Percentiles rank a stretch among this genome's conserved stretches.
These are phyloP conservation scores for Chrysocyon brachyurus DNA, from an alignment of 2,797 vertebrate species.

Conservation along the genomic window DNA sequence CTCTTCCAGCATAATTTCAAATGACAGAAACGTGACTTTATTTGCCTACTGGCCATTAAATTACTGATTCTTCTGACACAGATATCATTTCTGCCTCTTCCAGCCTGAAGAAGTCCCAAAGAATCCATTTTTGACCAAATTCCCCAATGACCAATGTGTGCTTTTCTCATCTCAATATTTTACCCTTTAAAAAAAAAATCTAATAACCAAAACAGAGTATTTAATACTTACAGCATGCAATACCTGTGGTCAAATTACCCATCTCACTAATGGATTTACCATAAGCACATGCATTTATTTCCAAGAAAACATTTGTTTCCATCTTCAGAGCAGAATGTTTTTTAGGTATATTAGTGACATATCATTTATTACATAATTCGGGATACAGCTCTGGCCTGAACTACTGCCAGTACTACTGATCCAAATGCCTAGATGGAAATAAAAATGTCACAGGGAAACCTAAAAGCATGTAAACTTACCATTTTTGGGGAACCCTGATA, in stretches of 20 bases:
- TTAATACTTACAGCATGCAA: conserved; percentile 69
- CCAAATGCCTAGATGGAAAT: background rate
- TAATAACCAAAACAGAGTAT: conserved; percentile 61
- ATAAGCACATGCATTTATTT: conserved; percentile 76
- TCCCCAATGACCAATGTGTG: conserved; percentile 36
- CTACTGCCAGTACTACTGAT: background rate
- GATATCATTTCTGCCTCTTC: conserved; percentile 33
- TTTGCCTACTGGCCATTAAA: conserved; percentile 54
- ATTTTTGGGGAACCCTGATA: background rate
- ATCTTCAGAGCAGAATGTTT: conserved; percentile 42
- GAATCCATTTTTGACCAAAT: conserved; percentile 69
- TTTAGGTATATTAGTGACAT: conserved; percentile 41
- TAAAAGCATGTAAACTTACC: background rate
- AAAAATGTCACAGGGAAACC: background rate
- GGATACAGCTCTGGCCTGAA: background rate
- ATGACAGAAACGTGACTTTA: background rate
- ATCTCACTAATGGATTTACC: conserved; percentile 73
- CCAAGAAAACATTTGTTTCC: conserved; percentile 78
- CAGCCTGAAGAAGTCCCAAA: conserved; percentile 63
- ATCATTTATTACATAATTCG: background rate
- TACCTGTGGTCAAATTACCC: conserved; percentile 76
- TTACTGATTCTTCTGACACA: conserved; percentile 65
- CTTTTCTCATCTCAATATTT: conserved; percentile 69
- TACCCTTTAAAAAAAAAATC: background rate
- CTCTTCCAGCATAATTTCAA: background rate